Evolutionary conservation across 2,797 vertebrate species (phyloP), one percentile per base, ranked within the genome.

Genomic region (Coreius guichenoti): DNA sequence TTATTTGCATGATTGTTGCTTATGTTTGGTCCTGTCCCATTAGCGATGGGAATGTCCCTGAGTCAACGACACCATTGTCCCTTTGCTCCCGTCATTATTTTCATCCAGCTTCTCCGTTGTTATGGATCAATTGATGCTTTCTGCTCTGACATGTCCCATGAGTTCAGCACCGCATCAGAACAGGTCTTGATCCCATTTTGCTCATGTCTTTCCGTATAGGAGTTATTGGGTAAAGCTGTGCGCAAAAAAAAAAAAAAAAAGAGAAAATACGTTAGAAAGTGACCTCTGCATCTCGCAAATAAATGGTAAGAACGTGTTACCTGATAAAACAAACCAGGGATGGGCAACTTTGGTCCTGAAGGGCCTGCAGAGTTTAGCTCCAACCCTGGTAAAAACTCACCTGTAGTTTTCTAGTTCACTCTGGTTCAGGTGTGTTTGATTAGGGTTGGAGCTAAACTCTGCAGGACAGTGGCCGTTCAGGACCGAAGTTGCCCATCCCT

Each of bases 201-300:
- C 3, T 77, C 69, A 0, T 88, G 45, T 4, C 89, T 91, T 79
- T 94, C 93, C 33, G 89, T 88, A 54, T 84, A 31, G 0, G 63
- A 77, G 85, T 68, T 81, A 80, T 80, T 76, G 63, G 90, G 80
- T 2, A 80, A 87, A 78, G 89, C 93, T 95, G 92, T 80, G 63
- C 69, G n/a, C n/a, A n/a, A n/a, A n/a, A n/a, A n/a, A 61, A n/a
- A 5, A 56, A 86, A 29, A 3, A 1, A 84, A 33, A 3, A 0
- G 0, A n/a, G 12, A 31, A 84, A 13, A 17, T 13, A 9, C 14
- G 16, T 79, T 69, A 11, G 39, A 21, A 78, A 69, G 12, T 49
- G 63, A 77, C 21, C 58, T 68, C 21, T 56, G 69, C 12, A 11
- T 63, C 8, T 14, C 29, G 17, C 36, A 72, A 21, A 45, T 58